Conservation (phyloP, 2,888 invertebrate species). For the Leucoma salicis region DNA sequence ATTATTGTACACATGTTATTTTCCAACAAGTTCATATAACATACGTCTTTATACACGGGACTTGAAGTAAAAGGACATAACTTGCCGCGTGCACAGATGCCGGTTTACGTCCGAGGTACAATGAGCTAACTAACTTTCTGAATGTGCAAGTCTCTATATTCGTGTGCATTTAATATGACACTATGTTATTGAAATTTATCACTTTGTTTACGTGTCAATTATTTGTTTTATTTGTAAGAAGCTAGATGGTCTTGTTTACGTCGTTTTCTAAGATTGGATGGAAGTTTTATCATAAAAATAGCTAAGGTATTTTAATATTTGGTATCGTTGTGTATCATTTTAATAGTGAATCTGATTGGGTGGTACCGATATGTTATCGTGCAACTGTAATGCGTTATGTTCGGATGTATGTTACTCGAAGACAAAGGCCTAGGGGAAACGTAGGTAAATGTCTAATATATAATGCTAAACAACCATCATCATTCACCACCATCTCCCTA, state of each 20-base stretch:
- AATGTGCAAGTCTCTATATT: neutral
- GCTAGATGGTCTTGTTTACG: neutral
- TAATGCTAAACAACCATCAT: too few species aligned
- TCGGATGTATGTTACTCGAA: too few species aligned
- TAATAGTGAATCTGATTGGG: too few species aligned
- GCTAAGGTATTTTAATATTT: too few species aligned
- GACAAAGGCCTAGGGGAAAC: too few species aligned
- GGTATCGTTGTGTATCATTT: too few species aligned
- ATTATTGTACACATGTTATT: constrained; percentile 42
- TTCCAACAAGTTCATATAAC: constrained; percentile 16
- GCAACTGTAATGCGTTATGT: too few species aligned
- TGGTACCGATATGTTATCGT: too few species aligned
- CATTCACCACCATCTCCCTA: too few species aligned
- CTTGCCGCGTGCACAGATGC: constrained; percentile 1
- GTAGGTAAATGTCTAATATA: too few species aligned
- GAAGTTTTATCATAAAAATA: too few species aligned
- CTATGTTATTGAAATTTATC: neutral
- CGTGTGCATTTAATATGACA: constrained; percentile 1
- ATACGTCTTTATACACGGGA: constrained; percentile 7
- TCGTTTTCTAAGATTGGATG: neutral
- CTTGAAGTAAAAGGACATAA: neutral
- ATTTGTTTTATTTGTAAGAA: neutral
- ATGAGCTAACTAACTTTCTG: constrained; percentile 24
- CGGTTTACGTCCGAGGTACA: constrained; percentile 23
- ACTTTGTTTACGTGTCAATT: neutral